Conservation (phyloP, 1,140 invertebrate species). For the Ceratosolen fusciceps region DNA sequence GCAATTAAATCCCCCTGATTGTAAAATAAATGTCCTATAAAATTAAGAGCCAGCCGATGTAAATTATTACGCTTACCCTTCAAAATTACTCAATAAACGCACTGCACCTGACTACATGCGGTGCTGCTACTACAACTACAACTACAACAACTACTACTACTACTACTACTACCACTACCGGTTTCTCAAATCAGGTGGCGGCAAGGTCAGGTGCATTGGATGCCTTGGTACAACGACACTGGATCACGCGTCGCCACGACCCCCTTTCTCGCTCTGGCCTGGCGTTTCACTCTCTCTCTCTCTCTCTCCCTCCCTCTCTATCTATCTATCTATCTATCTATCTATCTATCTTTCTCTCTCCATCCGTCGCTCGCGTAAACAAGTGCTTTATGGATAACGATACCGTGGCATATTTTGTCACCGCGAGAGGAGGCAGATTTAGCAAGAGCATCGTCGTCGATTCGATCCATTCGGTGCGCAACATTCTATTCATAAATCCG, state of each 20-base stretch:
- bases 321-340: not conserved
- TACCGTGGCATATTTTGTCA: too few species aligned
- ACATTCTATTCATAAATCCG: too few species aligned
- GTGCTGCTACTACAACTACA: too few species aligned
- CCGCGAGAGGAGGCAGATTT: too few species aligned
- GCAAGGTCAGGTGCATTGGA: slow-evolving; percentile 34
- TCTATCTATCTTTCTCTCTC: not conserved
- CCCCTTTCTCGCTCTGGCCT: not conserved
- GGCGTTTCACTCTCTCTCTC: not conserved
- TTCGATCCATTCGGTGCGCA: too few species aligned
- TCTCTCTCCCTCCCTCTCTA: not conserved
- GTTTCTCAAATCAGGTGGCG: slow-evolving; percentile 17
- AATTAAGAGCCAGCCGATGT: not conserved
- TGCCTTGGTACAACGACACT: slow-evolving; percentile 15
- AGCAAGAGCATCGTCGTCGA: too few species aligned
- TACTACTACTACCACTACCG: not conserved
- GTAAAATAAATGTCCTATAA: not conserved
- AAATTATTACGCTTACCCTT: not conserved
- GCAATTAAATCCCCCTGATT: slow-evolving; percentile 1
- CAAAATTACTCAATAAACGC: slow-evolving; percentile 15
- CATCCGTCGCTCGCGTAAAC: too few species aligned
- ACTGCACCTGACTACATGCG: not conserved
- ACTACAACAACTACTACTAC: too few species aligned
- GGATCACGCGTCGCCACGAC: not conserved
- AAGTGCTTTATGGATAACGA: too few species aligned